phyloP scores from a whole-genome alignment of 2,797 vertebrate genomes.

The Hirundo rustica region DNA sequence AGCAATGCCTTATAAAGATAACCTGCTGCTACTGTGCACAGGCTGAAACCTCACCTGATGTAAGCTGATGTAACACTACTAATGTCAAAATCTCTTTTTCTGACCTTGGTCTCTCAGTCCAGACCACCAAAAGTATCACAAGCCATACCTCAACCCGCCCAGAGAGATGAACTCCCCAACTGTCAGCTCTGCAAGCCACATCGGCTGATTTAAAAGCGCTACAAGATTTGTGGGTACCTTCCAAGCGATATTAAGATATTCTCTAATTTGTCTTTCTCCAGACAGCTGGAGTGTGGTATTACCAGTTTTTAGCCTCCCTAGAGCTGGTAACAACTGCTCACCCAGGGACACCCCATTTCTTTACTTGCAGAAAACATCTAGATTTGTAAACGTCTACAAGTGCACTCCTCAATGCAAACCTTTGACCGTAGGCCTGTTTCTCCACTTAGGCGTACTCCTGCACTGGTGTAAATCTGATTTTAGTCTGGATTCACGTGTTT shows the following conservation, averaged over 20 bases:
- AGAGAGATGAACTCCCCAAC: neutral
- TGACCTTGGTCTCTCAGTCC: neutral
- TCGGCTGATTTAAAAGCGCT: neutral
- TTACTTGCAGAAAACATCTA: neutral
- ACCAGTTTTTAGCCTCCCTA: neutral
- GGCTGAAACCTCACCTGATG: neutral
- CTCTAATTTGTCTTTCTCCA: neutral
- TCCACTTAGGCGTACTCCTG: neutral
- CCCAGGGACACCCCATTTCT: neutral
- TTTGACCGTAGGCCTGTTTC: neutral
- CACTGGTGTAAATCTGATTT: neutral
- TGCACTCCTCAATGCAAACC: neutral
- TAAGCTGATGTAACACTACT: neutral
- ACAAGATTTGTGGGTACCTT: neutral
- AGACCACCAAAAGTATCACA: neutral
- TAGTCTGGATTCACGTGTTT: neutral
- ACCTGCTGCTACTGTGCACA: neutral
- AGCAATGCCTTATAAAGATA: neutral
- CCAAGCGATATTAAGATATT: neutral
- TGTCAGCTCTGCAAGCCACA: neutral
- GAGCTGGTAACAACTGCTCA: neutral
- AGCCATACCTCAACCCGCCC: neutral
- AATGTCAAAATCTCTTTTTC: neutral
- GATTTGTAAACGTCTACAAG: neutral
- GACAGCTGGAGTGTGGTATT: neutral